Percentiles rank a stretch among this genome's conserved stretches.
Evolutionary conservation across 1,140 invertebrate species (phyloP).

Genomic region (Cydia pomonella): DNA sequence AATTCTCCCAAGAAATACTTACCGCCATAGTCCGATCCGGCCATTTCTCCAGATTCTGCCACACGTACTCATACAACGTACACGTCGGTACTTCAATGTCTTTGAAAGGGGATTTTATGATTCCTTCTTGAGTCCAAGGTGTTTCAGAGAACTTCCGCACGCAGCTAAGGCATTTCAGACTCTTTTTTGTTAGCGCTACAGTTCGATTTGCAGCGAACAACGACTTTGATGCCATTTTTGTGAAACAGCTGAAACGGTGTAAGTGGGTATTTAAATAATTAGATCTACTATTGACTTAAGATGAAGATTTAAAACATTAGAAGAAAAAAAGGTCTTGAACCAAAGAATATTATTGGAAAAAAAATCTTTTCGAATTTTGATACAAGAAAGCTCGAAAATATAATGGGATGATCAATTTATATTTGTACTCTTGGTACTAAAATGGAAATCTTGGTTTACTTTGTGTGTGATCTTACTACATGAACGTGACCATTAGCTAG

Average conservation of each 20-base stretch:
- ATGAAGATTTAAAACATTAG: too few relatives aligned
- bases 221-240: conserved; percentile 42
- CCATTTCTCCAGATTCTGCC: conserved; percentile 83
- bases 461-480: too few relatives aligned
- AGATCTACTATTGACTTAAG: too few relatives aligned
- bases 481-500: too few relatives aligned
- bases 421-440: too few relatives aligned
- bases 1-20: conserved; percentile 70
- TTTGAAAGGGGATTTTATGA: conserved; percentile 75
- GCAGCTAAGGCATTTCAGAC: conserved; percentile 46
- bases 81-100: conserved; percentile 78
- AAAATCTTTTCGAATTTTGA: too few relatives aligned
- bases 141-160: conserved; percentile 49
- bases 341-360: too few relatives aligned
- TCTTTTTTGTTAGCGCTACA: conserved; percentile 44
- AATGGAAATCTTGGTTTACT: too few relatives aligned
- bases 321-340: too few relatives aligned
- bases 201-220: conserved; percentile 47
- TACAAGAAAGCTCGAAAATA: too few relatives aligned
- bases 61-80: conserved; percentile 83
- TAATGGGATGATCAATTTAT: too few relatives aligned
- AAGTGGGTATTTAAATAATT: too few relatives aligned
- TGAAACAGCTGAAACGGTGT: not conserved
- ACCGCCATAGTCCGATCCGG: conserved; percentile 83
- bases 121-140: conserved; percentile 59